These are phyloP conservation scores for Pagetopsis macropterus DNA, from an alignment of 2,797 vertebrate species.

Conservation along the genomic window DNA sequence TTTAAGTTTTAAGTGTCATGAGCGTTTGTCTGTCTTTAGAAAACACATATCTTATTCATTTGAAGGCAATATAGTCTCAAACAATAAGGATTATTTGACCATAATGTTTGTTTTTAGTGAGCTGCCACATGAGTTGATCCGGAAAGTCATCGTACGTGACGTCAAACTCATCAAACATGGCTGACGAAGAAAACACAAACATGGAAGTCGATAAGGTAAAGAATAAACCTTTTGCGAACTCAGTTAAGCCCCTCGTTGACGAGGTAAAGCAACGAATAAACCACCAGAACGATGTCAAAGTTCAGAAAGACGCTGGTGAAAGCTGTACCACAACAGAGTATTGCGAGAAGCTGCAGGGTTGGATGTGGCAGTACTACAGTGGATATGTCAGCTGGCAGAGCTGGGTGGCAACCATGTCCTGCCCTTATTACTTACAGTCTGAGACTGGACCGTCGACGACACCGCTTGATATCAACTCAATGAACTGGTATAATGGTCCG, in stretches of 20 bases:
- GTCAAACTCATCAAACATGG: constrained; percentile 77
- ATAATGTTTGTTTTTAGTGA: rapidly evolving
- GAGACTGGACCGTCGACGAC: constrained; percentile 51
- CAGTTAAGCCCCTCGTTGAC: constrained; percentile 24
- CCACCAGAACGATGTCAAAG: neutral
- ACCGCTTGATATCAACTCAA: constrained; percentile 62
- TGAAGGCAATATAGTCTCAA: rapidly evolving
- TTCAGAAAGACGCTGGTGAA: constrained; percentile 8
- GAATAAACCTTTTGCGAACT: constrained; percentile 33
- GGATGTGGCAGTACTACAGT: constrained; percentile 96
- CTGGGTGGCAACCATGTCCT: constrained; percentile 79
- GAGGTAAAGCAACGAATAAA: neutral
- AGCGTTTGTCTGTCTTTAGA: rapidly evolving
- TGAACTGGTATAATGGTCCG: constrained; percentile 68
- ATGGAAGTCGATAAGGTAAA: constrained; percentile 63
- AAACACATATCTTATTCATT: rapidly evolving
- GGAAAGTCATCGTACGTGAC: constrained; percentile 35
- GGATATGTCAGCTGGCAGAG: constrained; percentile 91
- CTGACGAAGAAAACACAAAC: constrained; percentile 76
- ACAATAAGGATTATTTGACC: rapidly evolving
- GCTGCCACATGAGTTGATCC: constrained; percentile 9
- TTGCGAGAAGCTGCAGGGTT: constrained; percentile 90
- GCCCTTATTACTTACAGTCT: constrained; percentile 65
- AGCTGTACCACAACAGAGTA: constrained; percentile 83
- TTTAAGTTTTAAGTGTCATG: neutral